These are phyloP conservation scores for Bellardia bayeri DNA, from an alignment of 2,888 invertebrate genomes.

Conservation along the genomic window DNA sequence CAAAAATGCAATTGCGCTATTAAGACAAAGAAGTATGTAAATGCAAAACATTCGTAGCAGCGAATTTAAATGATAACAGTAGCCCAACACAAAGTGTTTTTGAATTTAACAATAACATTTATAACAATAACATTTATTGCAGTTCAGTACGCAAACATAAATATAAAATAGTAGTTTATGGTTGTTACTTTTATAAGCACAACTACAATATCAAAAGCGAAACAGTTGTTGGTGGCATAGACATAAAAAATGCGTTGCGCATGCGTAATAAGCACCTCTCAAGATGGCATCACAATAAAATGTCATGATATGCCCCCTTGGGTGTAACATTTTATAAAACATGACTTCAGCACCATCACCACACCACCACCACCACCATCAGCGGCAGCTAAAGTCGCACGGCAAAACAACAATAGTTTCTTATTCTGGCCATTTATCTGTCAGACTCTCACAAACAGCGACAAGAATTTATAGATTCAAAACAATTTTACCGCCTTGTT, in stretches of 20 bases:
- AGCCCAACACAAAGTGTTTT: conserved; percentile 39
- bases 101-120: conserved; percentile 46
- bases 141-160: conserved; percentile 20
- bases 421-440: conserved; percentile 20
- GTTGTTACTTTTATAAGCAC: conserved; percentile 9
- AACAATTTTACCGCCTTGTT: conserved; percentile 74
- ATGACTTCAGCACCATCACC: conserved; percentile 64
- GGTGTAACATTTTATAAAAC: conserved; percentile 75
- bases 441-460: conserved; percentile 42
- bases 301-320: conserved; percentile 83
- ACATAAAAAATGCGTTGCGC: conserved; percentile 77
- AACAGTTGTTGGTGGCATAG: conserved; percentile 63
- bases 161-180: conserved; percentile 61
- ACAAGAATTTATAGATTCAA: conserved; percentile 70
- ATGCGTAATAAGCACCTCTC: conserved; percentile 84
- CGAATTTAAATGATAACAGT: conserved; percentile 62
- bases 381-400: neutral
- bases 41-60: neutral
- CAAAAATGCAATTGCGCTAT: conserved; percentile 30
- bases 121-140: conserved; percentile 50
- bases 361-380: conserved; percentile 29
- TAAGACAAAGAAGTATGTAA: neutral
- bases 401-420: conserved; percentile 58
- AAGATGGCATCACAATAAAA: conserved; percentile 83
- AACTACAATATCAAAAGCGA: neutral